Evolutionary conservation across 2,797 vertebrate species (phyloP).

Genomic region (Syncerus caffer): DNA sequence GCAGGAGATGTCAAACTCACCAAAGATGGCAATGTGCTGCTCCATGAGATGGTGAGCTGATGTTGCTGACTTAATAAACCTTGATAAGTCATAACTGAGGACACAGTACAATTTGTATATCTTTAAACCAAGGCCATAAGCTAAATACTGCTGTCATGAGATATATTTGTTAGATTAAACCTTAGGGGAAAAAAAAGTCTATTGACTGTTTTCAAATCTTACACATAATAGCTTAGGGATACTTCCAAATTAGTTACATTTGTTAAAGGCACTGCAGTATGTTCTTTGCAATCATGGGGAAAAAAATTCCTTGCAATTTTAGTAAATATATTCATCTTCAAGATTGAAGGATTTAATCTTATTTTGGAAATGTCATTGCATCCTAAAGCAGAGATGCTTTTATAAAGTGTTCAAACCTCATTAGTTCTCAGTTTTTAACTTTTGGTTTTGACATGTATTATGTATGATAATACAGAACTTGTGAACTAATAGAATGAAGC

Average conservation of each 20-base stretch:
- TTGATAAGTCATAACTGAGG: constrained; percentile 6
- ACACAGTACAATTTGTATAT: background rate
- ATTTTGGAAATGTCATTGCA: constrained; percentile 64
- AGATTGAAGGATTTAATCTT: constrained; percentile 63
- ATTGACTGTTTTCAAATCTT: constrained; percentile 45
- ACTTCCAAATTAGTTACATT: constrained; percentile 39
- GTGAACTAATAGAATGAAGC: constrained; percentile 16
- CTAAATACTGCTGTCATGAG: constrained; percentile 13
- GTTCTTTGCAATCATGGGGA: constrained; percentile 45
- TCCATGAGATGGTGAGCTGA: constrained; percentile 84
- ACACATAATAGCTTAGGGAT: constrained; percentile 10
- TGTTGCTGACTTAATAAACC: constrained; percentile 68
- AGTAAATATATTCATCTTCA: constrained; percentile 57
- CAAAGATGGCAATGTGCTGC: constrained; percentile 91
- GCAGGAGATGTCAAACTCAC: constrained; percentile 92
- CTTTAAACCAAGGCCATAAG: background rate
- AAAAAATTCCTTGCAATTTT: constrained; percentile 56
- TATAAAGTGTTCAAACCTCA: constrained; percentile 44
- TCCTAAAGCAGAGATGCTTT: constrained; percentile 34
- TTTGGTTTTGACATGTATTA: constrained; percentile 49
- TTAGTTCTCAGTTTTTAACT: constrained; percentile 54
- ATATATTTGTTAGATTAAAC: constrained; percentile 34
- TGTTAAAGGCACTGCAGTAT: constrained; percentile 35
- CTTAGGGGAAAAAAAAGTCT: background rate
- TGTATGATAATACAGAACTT: constrained; percentile 27